These are phyloP conservation scores for Pangasius mekongensis DNA, from an alignment of 2,797 vertebrate genomes.

Conservation along the genomic window DNA sequence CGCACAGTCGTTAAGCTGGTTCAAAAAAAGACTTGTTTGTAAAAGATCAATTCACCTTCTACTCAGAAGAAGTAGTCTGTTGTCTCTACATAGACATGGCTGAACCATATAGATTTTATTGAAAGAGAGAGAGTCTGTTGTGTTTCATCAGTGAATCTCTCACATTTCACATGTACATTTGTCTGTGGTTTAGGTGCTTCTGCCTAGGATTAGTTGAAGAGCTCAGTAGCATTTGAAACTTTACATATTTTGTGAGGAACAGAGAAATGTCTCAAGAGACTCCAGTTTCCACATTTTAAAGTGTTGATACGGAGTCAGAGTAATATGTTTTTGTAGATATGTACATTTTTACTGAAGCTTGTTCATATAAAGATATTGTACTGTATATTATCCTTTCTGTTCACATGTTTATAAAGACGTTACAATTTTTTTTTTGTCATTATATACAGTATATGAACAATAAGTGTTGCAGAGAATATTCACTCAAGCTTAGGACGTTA, in stretches of 20 bases:
- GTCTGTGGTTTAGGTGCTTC: constrained; percentile 4
- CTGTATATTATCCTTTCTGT: constrained; percentile 17
- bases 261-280: neutral
- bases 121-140: neutral
- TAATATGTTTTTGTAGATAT: constrained; percentile 45
- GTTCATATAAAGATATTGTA: constrained; percentile 14
- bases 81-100: neutral
- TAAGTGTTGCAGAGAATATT: constrained; percentile 8
- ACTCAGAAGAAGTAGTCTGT: no score
- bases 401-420: constrained; percentile 23
- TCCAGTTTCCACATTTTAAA: constrained; percentile 13
- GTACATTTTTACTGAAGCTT: constrained; percentile 40
- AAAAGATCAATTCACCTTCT: neutral
- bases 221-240: constrained; percentile 37
- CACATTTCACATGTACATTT: neutral
- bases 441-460: constrained; percentile 6
- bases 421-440: neutral
- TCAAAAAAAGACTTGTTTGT: neutral
- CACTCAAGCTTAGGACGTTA: neutral
- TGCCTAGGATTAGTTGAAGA: neutral
- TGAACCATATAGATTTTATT: constrained; percentile 5
- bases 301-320: neutral
- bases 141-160: neutral
- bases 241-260: constrained; percentile 11
- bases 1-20: neutral